phyloP scores from a whole-genome alignment of 2,113 vertebrate genomes.

The Lota lota region DNA sequence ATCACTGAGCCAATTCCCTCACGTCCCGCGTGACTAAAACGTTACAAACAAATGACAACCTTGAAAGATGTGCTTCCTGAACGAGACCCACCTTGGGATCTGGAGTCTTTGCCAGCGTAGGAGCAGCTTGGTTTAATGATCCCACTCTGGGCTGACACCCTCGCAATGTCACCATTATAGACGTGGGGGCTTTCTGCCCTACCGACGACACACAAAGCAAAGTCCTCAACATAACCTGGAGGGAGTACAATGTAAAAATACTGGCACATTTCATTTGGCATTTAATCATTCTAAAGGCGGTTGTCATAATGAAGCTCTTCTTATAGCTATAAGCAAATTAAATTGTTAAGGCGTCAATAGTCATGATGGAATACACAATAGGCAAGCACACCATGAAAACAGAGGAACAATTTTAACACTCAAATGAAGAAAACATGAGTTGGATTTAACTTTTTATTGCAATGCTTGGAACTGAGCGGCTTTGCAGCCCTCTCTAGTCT shows the following conservation, averaged over 20 bases:
- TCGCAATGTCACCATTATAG: slow-evolving; percentile 88
- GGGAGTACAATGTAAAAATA: no score
- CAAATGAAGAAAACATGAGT: slow-evolving; percentile 45
- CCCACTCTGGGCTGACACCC: slow-evolving; percentile 82
- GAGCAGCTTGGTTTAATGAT: slow-evolving; percentile 71
- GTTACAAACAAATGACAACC: not conserved
- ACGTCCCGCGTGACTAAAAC: not conserved
- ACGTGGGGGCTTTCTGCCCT: slow-evolving; percentile 90
- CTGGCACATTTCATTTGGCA: slow-evolving; percentile 2
- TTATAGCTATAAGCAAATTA: not conserved
- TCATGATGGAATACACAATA: slow-evolving; percentile 22
- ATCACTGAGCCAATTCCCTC: not conserved
- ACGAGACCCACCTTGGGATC: slow-evolving; percentile 67
- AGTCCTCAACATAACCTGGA: slow-evolving; percentile 24
- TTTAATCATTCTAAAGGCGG: slow-evolving; percentile 2
- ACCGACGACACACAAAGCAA: slow-evolving; percentile 57
- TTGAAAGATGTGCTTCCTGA: not conserved
- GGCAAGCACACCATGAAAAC: not conserved
- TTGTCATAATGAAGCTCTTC: not conserved
- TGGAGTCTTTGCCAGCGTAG: slow-evolving; percentile 41
- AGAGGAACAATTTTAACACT: slow-evolving; percentile 12
- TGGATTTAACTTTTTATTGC: slow-evolving; percentile 67
- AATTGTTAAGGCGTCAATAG: not conserved
- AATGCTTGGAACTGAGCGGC: slow-evolving; percentile 39
- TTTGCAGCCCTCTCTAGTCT: not conserved